Percentiles rank a stretch among this genome's conserved stretches.
These are phyloP conservation scores for Myodes glareolus DNA, from an alignment of 2,113 vertebrate species.

Conservation along the genomic window DNA sequence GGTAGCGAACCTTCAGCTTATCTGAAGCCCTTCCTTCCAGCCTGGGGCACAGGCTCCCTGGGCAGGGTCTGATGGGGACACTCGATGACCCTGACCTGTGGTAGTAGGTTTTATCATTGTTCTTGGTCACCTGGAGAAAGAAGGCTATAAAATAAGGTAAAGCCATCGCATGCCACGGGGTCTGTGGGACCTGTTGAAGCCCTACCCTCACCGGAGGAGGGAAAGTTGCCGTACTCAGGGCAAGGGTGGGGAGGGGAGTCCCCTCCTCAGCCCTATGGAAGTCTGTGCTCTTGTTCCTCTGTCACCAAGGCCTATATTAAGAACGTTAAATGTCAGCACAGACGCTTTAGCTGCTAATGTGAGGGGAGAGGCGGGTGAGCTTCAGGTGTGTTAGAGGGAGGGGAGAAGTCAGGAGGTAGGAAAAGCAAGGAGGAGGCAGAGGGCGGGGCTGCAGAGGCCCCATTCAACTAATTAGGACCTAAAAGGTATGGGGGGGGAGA, in stretches of 20 bases:
- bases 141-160: neutral
- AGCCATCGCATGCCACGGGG: neutral
- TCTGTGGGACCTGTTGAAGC: neutral
- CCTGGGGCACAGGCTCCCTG: neutral
- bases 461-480: neutral
- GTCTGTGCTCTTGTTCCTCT: conserved; percentile 31
- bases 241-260: neutral
- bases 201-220: neutral
- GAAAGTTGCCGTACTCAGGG: rapidly evolving
- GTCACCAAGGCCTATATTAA: conserved; percentile 75
- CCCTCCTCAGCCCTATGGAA: neutral
- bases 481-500: neutral
- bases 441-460: neutral
- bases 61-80: neutral
- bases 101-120: neutral
- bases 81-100: rapidly evolving
- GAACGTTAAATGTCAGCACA: conserved; percentile 72
- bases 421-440: neutral
- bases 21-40: neutral
- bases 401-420: conserved; percentile 49
- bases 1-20: neutral
- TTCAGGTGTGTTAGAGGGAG: conserved; percentile 65
- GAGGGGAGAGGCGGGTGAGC: conserved; percentile 69
- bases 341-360: conserved; percentile 62
- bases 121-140: neutral